Base-by-base conservation (phyloP, 2,797 vertebrate species). In the Trachurus trachurus region DNA sequence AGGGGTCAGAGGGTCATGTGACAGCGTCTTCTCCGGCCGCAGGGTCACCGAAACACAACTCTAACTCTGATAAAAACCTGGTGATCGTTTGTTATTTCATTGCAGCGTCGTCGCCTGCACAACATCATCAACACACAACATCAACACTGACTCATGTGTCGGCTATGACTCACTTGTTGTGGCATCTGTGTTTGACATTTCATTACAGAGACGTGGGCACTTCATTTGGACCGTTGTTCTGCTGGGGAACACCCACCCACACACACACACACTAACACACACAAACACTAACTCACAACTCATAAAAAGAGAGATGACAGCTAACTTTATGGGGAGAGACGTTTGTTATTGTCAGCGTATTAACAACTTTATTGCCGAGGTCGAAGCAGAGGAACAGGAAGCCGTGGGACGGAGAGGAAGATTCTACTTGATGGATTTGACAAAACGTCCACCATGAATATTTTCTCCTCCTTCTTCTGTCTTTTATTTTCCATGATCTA, bases 221-320 rank as follows among this genome's bases (percentile, higher is more conserved):
- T 57, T 8, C 1, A 54, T 78, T 78, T 84, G 76, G 81, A 78
- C 61, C 4, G 17, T 83, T 66, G 83, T 75, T 87, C 74, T 69
- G 9, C 78, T 61, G 76, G 83, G 83, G 71, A 86, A 85, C 86
- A 80, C 86, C 72, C 77, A 37, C 83, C 68, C 69, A 80, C 86
- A 73, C 74, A 62, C 42, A 26, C 26, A 26, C 26, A 26, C 26
- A 26, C 26, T 1, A 26, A 26, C 26, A 26, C 26, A 26, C 26
- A 26, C 26, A 26, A 3, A 26, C 26, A 26, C 26, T n/a, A n/a
- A n/a, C n/a, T n/a, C n/a, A 26, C 26, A 26, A n/a, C 19, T 57
- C 71, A 21, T 40, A 54, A 39, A 78, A 9, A 49, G 31, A 49
- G 13, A 26, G 53, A 74, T 67, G 54, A 65, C 82, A 77, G 22